Evolutionary conservation across 2,113 vertebrate species (phyloP).

Genomic region (Carollia perspicillata): DNA sequence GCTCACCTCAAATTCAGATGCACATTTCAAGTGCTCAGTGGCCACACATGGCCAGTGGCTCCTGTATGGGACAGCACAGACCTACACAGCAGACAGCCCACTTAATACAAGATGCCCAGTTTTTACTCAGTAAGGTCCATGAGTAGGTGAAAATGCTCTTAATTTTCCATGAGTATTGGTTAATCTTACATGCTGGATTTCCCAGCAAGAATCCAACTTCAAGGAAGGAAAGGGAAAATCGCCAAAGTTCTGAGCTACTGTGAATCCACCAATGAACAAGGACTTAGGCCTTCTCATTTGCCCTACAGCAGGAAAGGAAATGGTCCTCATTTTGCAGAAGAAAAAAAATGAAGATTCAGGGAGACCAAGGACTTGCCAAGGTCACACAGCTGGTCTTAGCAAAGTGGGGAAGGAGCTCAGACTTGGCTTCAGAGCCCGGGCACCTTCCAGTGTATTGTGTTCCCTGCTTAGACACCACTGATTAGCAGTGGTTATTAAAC

Average conservation of each 20-base stretch:
- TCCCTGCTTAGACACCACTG: background rate
- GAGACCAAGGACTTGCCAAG: background rate
- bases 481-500: background rate
- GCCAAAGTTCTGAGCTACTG: background rate
- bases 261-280: background rate
- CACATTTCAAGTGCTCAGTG: background rate
- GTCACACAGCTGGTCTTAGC: background rate
- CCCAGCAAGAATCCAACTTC: background rate
- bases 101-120: background rate
- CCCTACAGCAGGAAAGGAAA: background rate
- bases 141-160: background rate
- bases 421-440: background rate
- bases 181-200: background rate
- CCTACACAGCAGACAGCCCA: no score
- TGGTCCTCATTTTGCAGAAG: background rate
- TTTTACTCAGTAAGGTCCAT: background rate
- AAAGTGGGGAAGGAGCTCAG: background rate
- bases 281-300: background rate
- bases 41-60: background rate
- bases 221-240: background rate
- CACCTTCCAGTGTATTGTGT: accelerated
- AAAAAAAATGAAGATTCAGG: background rate
- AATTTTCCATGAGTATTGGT: background rate
- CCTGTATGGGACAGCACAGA: background rate
- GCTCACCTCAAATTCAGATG: background rate